Evolutionary conservation across 2,113 vertebrate genomes (phyloP).

Genomic region (Orthonyx spaldingii): DNA sequence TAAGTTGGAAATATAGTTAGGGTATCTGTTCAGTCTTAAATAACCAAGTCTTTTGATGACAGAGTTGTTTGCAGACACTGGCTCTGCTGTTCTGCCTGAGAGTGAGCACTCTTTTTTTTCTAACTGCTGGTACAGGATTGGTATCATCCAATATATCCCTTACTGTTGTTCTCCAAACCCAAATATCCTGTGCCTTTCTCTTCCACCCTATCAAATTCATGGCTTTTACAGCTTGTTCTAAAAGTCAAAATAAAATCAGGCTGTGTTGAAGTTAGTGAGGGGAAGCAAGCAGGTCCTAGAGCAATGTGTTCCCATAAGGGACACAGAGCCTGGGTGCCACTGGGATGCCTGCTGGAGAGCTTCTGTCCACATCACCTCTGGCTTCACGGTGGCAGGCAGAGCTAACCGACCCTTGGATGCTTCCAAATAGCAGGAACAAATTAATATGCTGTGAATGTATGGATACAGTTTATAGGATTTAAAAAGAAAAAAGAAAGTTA

Average conservation of each 20-base stretch:
- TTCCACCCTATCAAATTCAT: not conserved
- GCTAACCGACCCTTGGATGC: not conserved
- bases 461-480: not conserved
- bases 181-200: not conserved
- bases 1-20: not conserved
- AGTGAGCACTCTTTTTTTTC: not conserved
- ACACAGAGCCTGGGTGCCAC: fast-evolving
- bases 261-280: not conserved
- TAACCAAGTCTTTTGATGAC: not conserved
- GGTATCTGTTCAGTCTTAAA: not conserved
- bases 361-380: not conserved
- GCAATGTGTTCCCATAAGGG: not conserved
- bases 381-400: not conserved
- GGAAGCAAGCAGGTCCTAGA: not conserved
- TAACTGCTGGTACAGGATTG: not conserved
- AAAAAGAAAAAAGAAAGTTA: not conserved
- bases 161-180: not conserved
- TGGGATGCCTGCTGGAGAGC: not conserved
- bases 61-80: not conserved
- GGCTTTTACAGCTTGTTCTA: not conserved
- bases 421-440: not conserved
- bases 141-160: not conserved
- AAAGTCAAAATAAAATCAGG: not conserved
- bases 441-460: not conserved
- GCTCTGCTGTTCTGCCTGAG: not conserved